Percentiles rank a stretch among this genome's conserved stretches.
These are phyloP conservation scores for Thermophis baileyi DNA, from an alignment of 2,113 vertebrate species.

Conservation along the genomic window DNA sequence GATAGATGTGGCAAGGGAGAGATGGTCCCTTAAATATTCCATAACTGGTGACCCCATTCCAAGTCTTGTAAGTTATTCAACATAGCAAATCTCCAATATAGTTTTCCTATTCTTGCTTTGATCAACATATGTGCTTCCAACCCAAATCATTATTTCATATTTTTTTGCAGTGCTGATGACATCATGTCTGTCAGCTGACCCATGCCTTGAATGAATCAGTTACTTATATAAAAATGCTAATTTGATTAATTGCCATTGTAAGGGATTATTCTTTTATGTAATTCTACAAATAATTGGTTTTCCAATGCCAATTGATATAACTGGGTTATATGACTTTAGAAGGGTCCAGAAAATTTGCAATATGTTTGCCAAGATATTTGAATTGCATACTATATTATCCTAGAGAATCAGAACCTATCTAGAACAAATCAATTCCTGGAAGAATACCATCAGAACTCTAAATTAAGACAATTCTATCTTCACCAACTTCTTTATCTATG, in stretches of 20 bases:
- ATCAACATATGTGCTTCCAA: neutral
- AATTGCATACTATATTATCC: neutral
- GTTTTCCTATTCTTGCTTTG: neutral
- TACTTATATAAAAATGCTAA: neutral
- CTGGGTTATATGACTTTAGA: neutral
- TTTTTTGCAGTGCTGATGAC: neutral
- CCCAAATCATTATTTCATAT: neutral
- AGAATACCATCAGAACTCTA: neutral
- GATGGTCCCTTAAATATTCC: neutral
- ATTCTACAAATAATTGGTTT: neutral
- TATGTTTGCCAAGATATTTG: neutral
- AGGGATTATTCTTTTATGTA: neutral
- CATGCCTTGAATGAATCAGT: neutral
- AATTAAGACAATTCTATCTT: neutral
- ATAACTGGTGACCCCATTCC: neutral
- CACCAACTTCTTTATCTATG: neutral
- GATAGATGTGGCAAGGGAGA: neutral
- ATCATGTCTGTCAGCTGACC: neutral
- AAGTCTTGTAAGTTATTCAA: neutral
- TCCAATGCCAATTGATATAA: neutral
- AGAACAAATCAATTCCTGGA: neutral
- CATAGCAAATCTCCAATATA: neutral
- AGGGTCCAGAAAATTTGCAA: neutral
- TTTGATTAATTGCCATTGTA: neutral
- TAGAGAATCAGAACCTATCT: neutral